Percentiles rank a stretch among this genome's conserved stretches.
phyloP scores from a whole-genome alignment of 2,888 invertebrate genomes.

The Clostera curtula region DNA sequence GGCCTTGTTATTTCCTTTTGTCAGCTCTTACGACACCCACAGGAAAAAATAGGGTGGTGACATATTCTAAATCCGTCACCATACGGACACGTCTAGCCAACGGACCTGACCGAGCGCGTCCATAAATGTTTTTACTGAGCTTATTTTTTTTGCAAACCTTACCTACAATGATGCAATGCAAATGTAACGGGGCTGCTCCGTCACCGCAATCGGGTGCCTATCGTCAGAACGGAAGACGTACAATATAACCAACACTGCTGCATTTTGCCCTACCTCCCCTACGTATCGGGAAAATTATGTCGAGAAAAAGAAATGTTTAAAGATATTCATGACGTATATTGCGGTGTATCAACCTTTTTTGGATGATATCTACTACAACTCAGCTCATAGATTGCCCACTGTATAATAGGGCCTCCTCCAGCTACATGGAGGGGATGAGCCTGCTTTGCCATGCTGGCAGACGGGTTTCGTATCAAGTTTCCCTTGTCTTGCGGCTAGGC shows the following conservation, averaged over 20 bases:
- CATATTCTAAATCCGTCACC: too few species aligned
- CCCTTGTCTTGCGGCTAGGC: too few species aligned
- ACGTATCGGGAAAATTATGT: conserved; percentile 15
- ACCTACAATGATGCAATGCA: conserved; percentile 49
- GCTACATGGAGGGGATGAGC: too few species aligned
- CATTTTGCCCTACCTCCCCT: conserved; percentile 11
- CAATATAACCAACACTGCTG: conserved; percentile 17
- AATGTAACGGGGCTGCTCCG: conserved; percentile 42
- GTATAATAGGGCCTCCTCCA: too few species aligned
- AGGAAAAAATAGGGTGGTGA: too few species aligned
- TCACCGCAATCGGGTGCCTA: conserved; percentile 29
- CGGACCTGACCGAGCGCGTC: too few species aligned
- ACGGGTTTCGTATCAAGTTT: too few species aligned
- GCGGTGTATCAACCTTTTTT: conserved; percentile 22
- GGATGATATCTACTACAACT: conserved; percentile 29
- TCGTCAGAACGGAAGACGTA: conserved; percentile 20
- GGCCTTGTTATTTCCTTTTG: background rate
- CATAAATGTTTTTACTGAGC: too few species aligned
- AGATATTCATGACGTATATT: conserved; percentile 14
- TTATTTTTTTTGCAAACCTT: conserved; percentile 22
- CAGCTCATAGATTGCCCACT: too few species aligned
- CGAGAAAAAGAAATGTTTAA: conserved; percentile 12
- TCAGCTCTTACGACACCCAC: too few species aligned
- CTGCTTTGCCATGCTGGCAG: too few species aligned
- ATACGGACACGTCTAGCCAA: too few species aligned